These are phyloP conservation scores for Bhutanitis thaidina DNA, from an alignment of 2,888 invertebrate species.

Conservation along the genomic window DNA sequence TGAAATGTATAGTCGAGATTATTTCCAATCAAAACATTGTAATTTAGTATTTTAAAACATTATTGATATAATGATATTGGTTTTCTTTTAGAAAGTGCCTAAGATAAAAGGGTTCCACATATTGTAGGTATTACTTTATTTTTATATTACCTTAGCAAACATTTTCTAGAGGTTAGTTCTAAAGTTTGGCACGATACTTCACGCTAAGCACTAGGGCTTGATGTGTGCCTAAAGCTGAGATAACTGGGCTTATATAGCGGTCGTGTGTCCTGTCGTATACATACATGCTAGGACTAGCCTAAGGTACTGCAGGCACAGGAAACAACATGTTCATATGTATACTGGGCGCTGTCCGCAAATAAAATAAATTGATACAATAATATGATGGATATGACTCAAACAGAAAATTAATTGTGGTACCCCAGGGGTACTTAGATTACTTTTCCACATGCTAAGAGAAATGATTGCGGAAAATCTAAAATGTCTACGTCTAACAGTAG, in stretches of 20 bases:
- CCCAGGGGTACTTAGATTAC: too few species aligned
- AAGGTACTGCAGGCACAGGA: conserved; percentile 45
- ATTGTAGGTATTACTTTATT: neutral
- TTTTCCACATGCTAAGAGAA: too few species aligned
- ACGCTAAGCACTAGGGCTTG: conserved; percentile 63
- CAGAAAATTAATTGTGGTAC: too few species aligned
- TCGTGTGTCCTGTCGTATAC: conserved; percentile 65
- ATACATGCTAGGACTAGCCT: conserved; percentile 49
- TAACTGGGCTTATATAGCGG: conserved; percentile 69
- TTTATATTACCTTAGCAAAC: conserved; percentile 64
- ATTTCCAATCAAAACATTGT: too few species aligned
- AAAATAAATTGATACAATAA: conserved; percentile 43
- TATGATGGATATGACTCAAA: conserved; percentile 37
- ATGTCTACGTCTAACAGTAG: too few species aligned
- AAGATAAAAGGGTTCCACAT: too few species aligned
- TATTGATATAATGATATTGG: too few species aligned
- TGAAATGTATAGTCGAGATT: too few species aligned
- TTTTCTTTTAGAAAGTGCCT: too few species aligned
- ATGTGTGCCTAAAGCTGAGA: conserved; percentile 69
- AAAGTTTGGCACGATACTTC: conserved; percentile 52
- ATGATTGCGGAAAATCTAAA: too few species aligned
- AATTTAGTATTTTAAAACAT: too few species aligned
- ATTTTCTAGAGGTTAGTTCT: conserved; percentile 55
- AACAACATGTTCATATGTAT: conserved; percentile 38
- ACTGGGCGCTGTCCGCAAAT: conserved; percentile 59